Conservation (phyloP, 2,797 vertebrate genomes). For the Etheostoma nigrum region DNA sequence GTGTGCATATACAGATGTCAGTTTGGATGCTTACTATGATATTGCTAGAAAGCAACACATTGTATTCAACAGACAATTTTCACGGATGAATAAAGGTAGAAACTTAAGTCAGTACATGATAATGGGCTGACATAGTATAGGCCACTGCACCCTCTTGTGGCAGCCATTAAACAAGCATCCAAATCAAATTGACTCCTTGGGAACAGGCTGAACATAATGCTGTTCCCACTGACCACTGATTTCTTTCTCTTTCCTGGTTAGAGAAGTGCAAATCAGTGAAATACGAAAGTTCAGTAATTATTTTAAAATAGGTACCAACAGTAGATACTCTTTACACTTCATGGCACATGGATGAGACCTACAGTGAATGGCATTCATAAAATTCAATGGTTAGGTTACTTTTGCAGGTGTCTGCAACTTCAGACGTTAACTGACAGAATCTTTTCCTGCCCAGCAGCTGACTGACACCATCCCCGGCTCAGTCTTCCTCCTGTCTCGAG, state of each 20-base stretch:
- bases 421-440: neutral
- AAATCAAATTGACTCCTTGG: neutral
- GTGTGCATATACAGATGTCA: neutral
- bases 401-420: neutral
- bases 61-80: neutral
- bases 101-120: neutral
- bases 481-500: slow-evolving; percentile 88
- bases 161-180: neutral
- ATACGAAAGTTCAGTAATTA: neutral
- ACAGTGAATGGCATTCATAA: neutral
- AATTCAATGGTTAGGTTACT: neutral
- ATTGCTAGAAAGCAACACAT: neutral
- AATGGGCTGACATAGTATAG: neutral
- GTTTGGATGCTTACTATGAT: neutral
- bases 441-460: slow-evolving; percentile 61
- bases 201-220: neutral
- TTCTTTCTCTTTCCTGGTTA: neutral
- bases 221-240: neutral
- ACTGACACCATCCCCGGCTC: slow-evolving; percentile 72
- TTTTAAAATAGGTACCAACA: neutral
- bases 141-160: slow-evolving; percentile 45
- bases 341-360: neutral
- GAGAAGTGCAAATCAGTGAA: neutral
- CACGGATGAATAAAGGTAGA: neutral
- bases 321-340: neutral